Conservation (phyloP, 2,113 vertebrate genomes). For the Anguilla rostrata region DNA sequence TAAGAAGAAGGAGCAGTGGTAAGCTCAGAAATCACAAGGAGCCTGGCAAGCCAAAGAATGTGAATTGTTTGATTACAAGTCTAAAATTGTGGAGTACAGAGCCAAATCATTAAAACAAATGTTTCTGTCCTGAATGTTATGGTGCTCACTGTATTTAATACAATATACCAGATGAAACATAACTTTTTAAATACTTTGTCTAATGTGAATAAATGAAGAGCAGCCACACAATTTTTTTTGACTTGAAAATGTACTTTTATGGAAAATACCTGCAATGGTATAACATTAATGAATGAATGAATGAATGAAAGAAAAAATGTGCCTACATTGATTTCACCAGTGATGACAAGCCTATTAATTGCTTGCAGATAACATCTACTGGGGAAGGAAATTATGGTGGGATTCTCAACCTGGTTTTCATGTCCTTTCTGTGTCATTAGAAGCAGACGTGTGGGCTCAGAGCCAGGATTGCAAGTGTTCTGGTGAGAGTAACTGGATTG, state of each 20-base stretch:
- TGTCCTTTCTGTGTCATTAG: constrained; percentile 58
- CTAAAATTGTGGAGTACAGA: no score
- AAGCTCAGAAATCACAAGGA: no score
- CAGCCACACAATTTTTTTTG: not conserved
- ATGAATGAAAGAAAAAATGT: constrained; percentile 41
- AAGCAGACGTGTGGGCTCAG: constrained; percentile 48
- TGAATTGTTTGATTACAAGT: no score
- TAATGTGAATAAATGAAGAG: not conserved
- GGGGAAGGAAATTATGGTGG: constrained; percentile 70
- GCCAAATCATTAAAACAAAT: no score
- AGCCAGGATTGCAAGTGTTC: constrained; percentile 60
- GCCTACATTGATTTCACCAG: constrained; percentile 68
- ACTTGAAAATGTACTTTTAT: constrained; percentile 37
- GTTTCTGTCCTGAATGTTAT: no score
- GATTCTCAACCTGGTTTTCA: constrained; percentile 59
- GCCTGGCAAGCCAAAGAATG: no score
- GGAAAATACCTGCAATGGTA: constrained; percentile 61
- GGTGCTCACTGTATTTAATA: no score
- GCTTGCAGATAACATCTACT: constrained; percentile 83
- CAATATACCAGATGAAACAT: no score
- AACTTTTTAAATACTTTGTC: no score
- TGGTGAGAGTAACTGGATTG: constrained; percentile 84
- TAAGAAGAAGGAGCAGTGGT: no score
- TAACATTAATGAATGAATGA: constrained; percentile 37
- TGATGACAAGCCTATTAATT: constrained; percentile 79